These are phyloP conservation scores for Trididemnum miniatum DNA, from an alignment of 23 tunicate species.

Conservation along the genomic window DNA sequence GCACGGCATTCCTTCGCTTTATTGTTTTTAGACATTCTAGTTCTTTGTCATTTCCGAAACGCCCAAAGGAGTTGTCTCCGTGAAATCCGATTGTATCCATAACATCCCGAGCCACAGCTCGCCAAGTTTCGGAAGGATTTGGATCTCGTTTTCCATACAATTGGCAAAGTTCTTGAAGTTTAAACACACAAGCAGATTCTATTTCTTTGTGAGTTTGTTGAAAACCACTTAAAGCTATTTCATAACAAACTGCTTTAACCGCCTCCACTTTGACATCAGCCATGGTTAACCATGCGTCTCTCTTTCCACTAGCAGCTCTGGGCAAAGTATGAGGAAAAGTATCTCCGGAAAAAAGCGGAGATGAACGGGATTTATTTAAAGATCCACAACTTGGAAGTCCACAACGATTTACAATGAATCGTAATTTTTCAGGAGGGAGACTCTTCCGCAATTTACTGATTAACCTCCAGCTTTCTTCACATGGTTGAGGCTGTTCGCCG, in stretches of 20 bases:
- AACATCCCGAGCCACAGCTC: constrained; percentile 74
- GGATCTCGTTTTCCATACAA: constrained; percentile 76
- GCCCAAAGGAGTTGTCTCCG: constrained; percentile 19
- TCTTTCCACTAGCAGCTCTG: not conserved
- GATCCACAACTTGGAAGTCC: constrained; percentile 49
- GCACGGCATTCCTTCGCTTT: not conserved
- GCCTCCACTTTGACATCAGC: constrained; percentile 87
- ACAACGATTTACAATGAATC: constrained; percentile 51
- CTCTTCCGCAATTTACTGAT: constrained; percentile 75
- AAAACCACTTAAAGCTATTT: constrained; percentile 78
- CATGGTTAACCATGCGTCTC: constrained; percentile 72
- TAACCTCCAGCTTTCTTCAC: constrained; percentile 80
- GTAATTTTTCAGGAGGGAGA: constrained; percentile 66
- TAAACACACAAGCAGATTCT: constrained; percentile 46
- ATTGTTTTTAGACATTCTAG: not conserved
- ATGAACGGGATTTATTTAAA: not conserved
- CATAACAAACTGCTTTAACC: constrained; percentile 84
- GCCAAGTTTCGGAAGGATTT: constrained; percentile 54
- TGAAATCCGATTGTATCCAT: constrained; percentile 79
- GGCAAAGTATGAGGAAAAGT: not conserved
- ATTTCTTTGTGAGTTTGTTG: constrained; percentile 39
- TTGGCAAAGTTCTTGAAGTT: constrained; percentile 46
- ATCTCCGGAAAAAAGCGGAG: not conserved
- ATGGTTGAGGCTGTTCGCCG: constrained; percentile 17
- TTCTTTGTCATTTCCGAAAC: not conserved